Conservation (phyloP, 1,140 invertebrate genomes). For the Liolophura sinensis region DNA sequence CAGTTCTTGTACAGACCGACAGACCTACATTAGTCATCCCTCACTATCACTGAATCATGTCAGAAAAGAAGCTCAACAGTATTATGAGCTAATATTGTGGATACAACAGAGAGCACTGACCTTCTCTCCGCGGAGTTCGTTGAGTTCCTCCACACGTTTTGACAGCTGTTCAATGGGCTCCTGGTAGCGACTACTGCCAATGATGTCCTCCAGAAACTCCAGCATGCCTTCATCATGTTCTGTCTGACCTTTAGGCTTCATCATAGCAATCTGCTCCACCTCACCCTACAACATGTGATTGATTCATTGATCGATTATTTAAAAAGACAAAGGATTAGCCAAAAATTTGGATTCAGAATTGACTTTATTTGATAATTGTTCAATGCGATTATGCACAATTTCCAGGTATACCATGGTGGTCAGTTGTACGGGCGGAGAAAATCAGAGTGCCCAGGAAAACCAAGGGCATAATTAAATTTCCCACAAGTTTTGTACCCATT, state of each 20-base stretch:
- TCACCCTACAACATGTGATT: slow-evolving; percentile 74
- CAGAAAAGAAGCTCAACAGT: too few species aligned
- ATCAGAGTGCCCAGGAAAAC: not conserved
- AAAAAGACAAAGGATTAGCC: too few species aligned
- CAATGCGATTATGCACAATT: not conserved
- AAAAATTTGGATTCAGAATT: too few species aligned
- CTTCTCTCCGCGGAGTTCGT: slow-evolving; percentile 82
- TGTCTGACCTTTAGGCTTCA: slow-evolving; percentile 90
- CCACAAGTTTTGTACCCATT: too few species aligned
- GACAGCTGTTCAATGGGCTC: slow-evolving; percentile 81
- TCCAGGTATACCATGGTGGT: not conserved
- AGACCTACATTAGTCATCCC: not conserved
- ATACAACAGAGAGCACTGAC: slow-evolving; percentile 26
- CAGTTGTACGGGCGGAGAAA: not conserved
- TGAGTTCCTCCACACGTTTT: slow-evolving; percentile 76
- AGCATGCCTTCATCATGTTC: slow-evolving; percentile 90
- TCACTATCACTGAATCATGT: slow-evolving; percentile 3
- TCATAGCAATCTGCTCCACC: slow-evolving; percentile 98
- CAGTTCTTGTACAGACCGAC: not conserved
- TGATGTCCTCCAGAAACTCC: slow-evolving; percentile 98
- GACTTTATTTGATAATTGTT: not conserved
- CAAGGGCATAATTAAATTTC: too few species aligned
- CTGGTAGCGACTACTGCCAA: slow-evolving; percentile 85
- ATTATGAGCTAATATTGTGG: not conserved
- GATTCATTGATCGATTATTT: not conserved